Evolutionary conservation across 2,113 vertebrate genomes (phyloP).

Genomic region (Pygoscelis adeliae): DNA sequence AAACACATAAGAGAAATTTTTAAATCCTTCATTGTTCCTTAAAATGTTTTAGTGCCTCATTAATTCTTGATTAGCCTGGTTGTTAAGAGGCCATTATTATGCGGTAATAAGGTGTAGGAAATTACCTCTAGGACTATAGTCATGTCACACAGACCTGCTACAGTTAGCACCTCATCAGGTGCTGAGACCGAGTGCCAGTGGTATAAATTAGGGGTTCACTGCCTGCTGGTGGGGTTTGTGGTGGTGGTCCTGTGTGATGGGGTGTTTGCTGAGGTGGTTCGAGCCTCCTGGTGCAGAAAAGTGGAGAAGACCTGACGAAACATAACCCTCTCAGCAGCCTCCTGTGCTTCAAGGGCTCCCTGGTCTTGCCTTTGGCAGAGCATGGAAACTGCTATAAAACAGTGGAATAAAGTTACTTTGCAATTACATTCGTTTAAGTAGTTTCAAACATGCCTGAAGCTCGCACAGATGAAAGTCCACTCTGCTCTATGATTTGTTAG

Average conservation of each 20-base stretch:
- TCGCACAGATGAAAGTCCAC: background rate
- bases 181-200: background rate
- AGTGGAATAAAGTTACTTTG: constrained; percentile 30
- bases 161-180: constrained; percentile 31
- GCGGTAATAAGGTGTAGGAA: constrained; percentile 58
- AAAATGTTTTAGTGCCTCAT: constrained; percentile 67
- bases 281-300: background rate
- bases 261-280: background rate
- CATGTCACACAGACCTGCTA: background rate
- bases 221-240: background rate
- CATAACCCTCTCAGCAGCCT: background rate
- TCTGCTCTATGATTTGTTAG: background rate
- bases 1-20: constrained; percentile 61
- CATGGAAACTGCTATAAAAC: background rate
- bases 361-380: background rate
- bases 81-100: constrained; percentile 47
- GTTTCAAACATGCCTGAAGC: constrained; percentile 31
- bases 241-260: background rate
- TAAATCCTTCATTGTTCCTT: constrained; percentile 51
- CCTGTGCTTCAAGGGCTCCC: background rate
- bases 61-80: constrained; percentile 61
- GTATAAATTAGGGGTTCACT: background rate
- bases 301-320: background rate
- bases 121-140: constrained; percentile 37
- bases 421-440: constrained; percentile 22